phyloP scores from a whole-genome alignment of 2,888 invertebrate species.

The Lissocephala sabroskyi region DNA sequence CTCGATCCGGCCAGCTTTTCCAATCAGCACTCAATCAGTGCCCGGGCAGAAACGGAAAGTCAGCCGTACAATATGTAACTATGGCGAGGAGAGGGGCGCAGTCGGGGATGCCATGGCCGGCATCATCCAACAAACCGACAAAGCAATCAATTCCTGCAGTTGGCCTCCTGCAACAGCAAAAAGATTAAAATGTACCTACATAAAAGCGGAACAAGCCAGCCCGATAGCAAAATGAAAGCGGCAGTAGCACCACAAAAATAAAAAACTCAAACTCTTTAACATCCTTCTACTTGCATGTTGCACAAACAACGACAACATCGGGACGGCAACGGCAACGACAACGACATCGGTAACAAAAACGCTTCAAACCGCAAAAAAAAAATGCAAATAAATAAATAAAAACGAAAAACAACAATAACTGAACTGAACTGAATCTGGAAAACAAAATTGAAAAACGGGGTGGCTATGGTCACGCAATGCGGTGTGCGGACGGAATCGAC shows the following conservation, averaged over 20 bases:
- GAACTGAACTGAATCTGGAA: too few species aligned
- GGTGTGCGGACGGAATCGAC: conserved; percentile 12
- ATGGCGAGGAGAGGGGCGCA: too few species aligned
- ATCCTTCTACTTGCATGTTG: conserved; percentile 39
- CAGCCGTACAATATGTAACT: conserved; percentile 46
- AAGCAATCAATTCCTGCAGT: conserved; percentile 53
- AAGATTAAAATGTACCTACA: conserved; percentile 47
- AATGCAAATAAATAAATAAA: conserved; percentile 52
- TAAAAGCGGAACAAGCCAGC: background rate
- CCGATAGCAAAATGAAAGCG: conserved; percentile 15
- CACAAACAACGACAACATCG: conserved; percentile 21
- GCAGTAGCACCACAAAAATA: background rate
- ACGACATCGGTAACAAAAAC: conserved; percentile 35
- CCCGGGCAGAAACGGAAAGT: conserved; percentile 36
- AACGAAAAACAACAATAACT: conserved; percentile 23
- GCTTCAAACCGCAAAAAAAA: conserved; percentile 29
- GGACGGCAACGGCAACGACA: conserved; percentile 26
- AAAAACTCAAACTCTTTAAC: conserved; percentile 38
- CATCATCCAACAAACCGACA: conserved; percentile 42
- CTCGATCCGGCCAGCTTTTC: conserved; percentile 27
- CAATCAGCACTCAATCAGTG: conserved; percentile 64
- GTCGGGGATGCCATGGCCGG: conserved; percentile 10
- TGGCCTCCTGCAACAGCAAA: conserved; percentile 15
- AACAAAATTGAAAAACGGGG: conserved; percentile 23
- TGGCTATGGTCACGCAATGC: conserved; percentile 30